phyloP scores from a whole-genome alignment of 2,888 invertebrate genomes.

The Drosophila lutescens region DNA sequence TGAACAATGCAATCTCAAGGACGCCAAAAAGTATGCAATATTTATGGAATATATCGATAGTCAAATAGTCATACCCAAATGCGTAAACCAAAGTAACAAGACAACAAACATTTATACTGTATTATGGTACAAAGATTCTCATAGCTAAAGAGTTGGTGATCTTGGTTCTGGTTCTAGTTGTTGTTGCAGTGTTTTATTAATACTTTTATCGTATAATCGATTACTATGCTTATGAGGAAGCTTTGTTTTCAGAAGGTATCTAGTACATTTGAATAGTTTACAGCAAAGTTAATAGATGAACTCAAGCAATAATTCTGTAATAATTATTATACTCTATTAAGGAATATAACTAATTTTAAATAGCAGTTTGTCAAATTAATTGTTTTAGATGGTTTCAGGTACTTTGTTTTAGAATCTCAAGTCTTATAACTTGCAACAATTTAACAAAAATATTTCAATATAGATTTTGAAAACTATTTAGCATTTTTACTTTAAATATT shows the following conservation, averaged over 20 bases:
- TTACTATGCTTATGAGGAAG: conserved; percentile 10
- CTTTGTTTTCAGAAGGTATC: not conserved
- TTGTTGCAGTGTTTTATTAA: conserved; percentile 26
- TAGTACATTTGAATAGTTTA: no score
- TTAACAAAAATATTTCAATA: no score
- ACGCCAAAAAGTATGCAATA: conserved; percentile 76
- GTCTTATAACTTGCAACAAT: no score
- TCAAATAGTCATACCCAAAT: conserved; percentile 76
- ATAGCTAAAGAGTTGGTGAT: conserved; percentile 61
- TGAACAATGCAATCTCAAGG: conserved; percentile 73
- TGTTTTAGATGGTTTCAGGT: no score
- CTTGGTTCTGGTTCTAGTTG: conserved; percentile 36
- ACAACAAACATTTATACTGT: conserved; percentile 69
- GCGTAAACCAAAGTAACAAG: conserved; percentile 77
- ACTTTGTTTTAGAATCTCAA: no score
- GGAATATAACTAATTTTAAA: no score
- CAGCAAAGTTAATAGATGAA: no score
- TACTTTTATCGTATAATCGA: conserved; percentile 2
- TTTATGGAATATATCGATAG: conserved; percentile 59
- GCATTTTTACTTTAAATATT: not conserved
- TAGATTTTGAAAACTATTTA: not conserved
- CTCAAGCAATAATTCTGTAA: no score
- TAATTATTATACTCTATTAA: no score
- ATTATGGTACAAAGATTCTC: conserved; percentile 69
- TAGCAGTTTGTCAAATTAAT: no score